Base-by-base conservation (phyloP, 2,113 vertebrate species). In the Dipodomys merriami region DNA sequence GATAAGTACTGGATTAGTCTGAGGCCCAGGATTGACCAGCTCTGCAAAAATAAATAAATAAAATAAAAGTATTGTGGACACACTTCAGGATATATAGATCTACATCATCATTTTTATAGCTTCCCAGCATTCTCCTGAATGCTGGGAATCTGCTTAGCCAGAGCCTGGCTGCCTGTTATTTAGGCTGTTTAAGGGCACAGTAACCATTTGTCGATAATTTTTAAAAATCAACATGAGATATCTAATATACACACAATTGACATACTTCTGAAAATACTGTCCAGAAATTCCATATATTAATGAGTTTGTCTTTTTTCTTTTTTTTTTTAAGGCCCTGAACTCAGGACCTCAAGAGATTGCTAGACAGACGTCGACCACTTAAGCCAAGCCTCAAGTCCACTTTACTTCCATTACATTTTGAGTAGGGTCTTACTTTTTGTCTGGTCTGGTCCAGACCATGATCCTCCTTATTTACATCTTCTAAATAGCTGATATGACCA, bases 81-180 rank as follows among this genome's bases (percentile, higher is more conserved):
- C 12, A 29, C 86, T 86, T 95, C 82, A 90, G 39, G 93, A 86
- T 90, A 60, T 53, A 68, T 2, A 94, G 67, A 64, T 30, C 80
- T 72, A 13, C 25, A 30, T 35, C 81, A 73, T 86, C 72, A 39
- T 88, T 84, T 93, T 71, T 77, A 67, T 53, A 84, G n/a, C 30
- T 91, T 90, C 60, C 86, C 16, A 78, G 33, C 35, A 25, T 90
- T 86, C 65, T 67, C 25, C 3, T 60, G 65, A 91, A 35, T 84
- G 39, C 23, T 81, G 46, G 18, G 83, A 35, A 81, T 80, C 94
- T 84, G 33, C 67, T 79, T 86, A 68, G 29, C 76, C 49, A 30
- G 60, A 22, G 23, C 39, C 64, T 30, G 19, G 30, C 27, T 82
- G 29, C 72, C 77, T 79, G 29, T 57, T 84, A 76, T 68, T 85